phyloP scores from a whole-genome alignment of 2,888 invertebrate genomes.

The Caenorhabditis japonica region DNA sequence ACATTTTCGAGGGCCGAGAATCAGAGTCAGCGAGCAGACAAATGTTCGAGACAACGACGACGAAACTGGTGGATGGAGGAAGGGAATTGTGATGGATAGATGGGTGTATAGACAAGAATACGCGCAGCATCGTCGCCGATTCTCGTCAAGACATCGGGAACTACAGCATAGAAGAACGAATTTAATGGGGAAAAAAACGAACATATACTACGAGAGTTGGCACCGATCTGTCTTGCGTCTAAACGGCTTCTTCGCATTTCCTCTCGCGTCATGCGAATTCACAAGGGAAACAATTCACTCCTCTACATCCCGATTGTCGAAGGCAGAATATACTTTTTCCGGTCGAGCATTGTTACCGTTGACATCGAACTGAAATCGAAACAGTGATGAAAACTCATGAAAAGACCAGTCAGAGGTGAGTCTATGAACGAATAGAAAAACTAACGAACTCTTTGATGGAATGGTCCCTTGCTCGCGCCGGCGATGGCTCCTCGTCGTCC shows the following conservation, averaged over 20 bases:
- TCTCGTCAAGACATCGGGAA: conserved; percentile 1
- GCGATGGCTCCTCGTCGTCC: conserved; percentile 30
- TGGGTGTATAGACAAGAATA: conserved; percentile 5
- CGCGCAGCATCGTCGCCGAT: conserved; percentile 8
- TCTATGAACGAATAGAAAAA: conserved; percentile 19
- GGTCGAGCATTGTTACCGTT: conserved; percentile 55
- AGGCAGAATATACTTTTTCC: conserved; percentile 46
- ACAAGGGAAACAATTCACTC: conserved; percentile 5
- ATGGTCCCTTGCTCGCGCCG: conserved; percentile 33
- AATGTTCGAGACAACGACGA: background rate
- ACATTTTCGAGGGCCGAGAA: conserved; percentile 16
- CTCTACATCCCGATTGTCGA: conserved; percentile 41
- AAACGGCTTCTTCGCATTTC: conserved; percentile 3
- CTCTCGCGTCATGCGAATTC: conserved; percentile 1
- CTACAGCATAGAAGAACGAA: background rate
- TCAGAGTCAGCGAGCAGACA: conserved; percentile 1
- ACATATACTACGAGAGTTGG: conserved; percentile 4
- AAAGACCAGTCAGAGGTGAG: too few species aligned
- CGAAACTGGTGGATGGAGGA: conserved; percentile 1
- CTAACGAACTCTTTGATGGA: conserved; percentile 65
- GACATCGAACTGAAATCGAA: conserved; percentile 47
- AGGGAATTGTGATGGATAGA: background rate
- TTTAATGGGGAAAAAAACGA: background rate
- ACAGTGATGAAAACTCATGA: background rate
- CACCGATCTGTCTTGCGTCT: background rate